Evolutionary conservation across 2,113 vertebrate species (phyloP), one percentile per base, ranked within the genome.

Genomic region (Xyliphius kryptos): DNA sequence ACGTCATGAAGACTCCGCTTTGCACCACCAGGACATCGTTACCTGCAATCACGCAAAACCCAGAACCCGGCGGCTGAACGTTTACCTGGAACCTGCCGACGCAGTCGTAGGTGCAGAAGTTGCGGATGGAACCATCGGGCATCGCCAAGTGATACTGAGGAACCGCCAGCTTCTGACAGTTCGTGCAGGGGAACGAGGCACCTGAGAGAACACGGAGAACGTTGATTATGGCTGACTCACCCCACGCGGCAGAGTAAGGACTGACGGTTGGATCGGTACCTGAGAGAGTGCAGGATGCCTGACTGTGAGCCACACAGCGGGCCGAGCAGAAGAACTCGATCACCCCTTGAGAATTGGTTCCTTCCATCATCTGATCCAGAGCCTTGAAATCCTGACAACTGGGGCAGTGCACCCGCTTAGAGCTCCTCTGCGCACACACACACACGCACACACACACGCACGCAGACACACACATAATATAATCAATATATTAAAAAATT

Each of bases 101-200:
- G 73, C 95, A 98, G 53, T 79, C 89, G 72, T 92, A 91, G 75
- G 91, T 93, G 84, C 95, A 98, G 81, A 98, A 98, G 79, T 97
- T 98, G 12, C 95, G 90, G 67, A 98, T 97, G 76, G 91, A 94
- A 68, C 95, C 95, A 46, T 98, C 95, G 62, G 92, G 91, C 91
- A 96, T 97, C 62, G 94, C 93, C 80, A 98, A 81, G 74, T 98
- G 95, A 82, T 94, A 98, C 83, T 98, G 94, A 77, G 95, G 94
- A 75, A 93, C 85, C 17, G 91, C 88, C 26, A 87, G 81, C 41
- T 85, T 88, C 78, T 91, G 93, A 81, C 95, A 98, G 79, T 87
- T 88, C 77, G 90, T 91, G 81, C 95, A 98, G 17, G 94, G 94
- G 74, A 98, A 92, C 65, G 90, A 82, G 66, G 91, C 80, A 81